A percentile compares a stretch with the other conserved stretches of the same genome.
Evolutionary conservation across 2,888 invertebrate genomes (phyloP).

Genomic region (Trimorus sp.): DNA sequence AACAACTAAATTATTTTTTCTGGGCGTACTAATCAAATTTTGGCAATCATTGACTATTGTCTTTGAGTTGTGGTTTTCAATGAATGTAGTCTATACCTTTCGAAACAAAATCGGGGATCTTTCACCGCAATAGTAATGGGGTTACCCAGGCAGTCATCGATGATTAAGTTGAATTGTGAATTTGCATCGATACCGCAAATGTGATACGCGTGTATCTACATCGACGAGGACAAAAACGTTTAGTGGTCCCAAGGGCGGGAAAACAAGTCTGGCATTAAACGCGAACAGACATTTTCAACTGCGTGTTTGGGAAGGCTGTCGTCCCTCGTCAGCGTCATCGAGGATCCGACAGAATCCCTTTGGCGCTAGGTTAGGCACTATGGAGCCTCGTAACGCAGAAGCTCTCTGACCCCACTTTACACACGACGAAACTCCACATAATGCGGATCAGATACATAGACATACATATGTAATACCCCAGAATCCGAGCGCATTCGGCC

Average conservation of each 20-base stretch:
- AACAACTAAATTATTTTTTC: too few species aligned
- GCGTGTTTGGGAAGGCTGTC: slow-evolving; percentile 80
- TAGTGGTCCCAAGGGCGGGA: slow-evolving; percentile 68
- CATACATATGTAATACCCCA: slow-evolving; percentile 58
- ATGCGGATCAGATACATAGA: slow-evolving; percentile 64
- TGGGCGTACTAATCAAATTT: too few species aligned
- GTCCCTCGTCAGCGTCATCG: slow-evolving; percentile 80
- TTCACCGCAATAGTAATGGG: too few species aligned
- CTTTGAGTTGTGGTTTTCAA: too few species aligned
- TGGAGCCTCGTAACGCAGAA: slow-evolving; percentile 65
- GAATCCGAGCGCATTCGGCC: slow-evolving; percentile 55
- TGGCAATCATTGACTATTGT: too few species aligned
- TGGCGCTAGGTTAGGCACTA: slow-evolving; percentile 66
- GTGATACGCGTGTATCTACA: slow-evolving; percentile 18
- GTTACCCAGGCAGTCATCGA: background rate
- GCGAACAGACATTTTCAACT: slow-evolving; percentile 80
- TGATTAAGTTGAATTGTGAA: slow-evolving; percentile 9
- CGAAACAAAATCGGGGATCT: too few species aligned
- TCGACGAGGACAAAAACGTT: slow-evolving; percentile 40
- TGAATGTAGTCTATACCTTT: too few species aligned
- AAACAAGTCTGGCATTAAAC: slow-evolving; percentile 78
- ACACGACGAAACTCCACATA: slow-evolving; percentile 51
- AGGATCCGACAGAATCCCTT: slow-evolving; percentile 71
- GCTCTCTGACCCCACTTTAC: slow-evolving; percentile 69
- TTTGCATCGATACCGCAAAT: slow-evolving; percentile 25